A percentile compares a stretch with the other conserved stretches of the same genome.
Conservation (phyloP, 1,140 invertebrate genomes). For the Lineus longissimus region DNA sequence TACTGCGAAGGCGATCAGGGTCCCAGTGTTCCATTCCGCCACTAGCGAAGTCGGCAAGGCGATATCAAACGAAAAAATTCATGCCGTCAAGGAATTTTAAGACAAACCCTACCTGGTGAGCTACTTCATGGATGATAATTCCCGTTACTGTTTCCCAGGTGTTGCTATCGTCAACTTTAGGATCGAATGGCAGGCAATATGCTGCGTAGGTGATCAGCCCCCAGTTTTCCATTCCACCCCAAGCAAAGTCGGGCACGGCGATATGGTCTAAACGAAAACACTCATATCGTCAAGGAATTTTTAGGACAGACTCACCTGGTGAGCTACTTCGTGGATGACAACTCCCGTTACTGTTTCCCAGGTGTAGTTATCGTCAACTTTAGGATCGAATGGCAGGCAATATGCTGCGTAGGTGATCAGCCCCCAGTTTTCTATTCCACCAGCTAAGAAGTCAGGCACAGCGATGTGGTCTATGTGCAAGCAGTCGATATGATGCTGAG, state of each 20-base stretch:
- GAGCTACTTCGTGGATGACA: slow-evolving; percentile 73
- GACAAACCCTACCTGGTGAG: slow-evolving; percentile 57
- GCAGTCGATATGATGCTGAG: no score
- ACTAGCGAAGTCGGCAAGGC: no score
- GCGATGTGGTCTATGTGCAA: no score
- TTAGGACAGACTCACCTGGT: slow-evolving; percentile 57
- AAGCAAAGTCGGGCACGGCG: no score
- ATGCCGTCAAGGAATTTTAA: no score
- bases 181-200: slow-evolving; percentile 70
- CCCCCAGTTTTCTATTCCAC: slow-evolving; percentile 18
- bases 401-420: slow-evolving; percentile 69
- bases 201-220: slow-evolving; percentile 65
- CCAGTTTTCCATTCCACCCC: slow-evolving; percentile 16
- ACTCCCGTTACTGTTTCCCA: slow-evolving; percentile 70
- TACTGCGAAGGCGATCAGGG: slow-evolving; percentile 67
- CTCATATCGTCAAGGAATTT: no score
- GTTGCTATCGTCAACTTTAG: slow-evolving; percentile 59
- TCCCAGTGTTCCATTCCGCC: slow-evolving; percentile 18
- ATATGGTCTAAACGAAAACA: no score
- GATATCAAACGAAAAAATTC: no score
- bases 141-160: slow-evolving; percentile 70
- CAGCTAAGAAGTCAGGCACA: no score
- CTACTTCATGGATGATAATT: slow-evolving; percentile 73
- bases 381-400: slow-evolving; percentile 66
- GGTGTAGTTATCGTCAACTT: slow-evolving; percentile 64